These are phyloP conservation scores for Unio delphinus DNA, from an alignment of 2,888 invertebrate species.

Conservation along the genomic window DNA sequence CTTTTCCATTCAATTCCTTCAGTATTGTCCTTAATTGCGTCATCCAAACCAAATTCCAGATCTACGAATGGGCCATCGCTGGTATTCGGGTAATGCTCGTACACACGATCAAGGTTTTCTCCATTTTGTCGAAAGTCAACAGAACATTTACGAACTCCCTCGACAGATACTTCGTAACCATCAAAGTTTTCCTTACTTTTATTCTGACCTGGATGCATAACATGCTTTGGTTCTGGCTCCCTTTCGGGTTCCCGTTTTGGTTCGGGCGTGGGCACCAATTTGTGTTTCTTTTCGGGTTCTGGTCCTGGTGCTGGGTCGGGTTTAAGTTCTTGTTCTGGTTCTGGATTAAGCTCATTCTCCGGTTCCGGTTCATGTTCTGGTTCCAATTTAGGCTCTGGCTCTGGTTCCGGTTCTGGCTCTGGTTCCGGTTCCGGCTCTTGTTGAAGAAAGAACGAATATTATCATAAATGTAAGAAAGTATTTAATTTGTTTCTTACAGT, in stretches of 20 bases:
- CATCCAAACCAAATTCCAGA: constrained; percentile 41
- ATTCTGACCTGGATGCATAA: background rate
- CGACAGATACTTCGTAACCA: constrained; percentile 19
- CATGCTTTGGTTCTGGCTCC: background rate
- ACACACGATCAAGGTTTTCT: constrained; percentile 20
- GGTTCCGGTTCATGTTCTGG: background rate
- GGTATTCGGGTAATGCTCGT: constrained; percentile 19
- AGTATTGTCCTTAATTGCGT: constrained; percentile 39
- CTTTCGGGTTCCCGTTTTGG: background rate
- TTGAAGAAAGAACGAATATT: too few species aligned
- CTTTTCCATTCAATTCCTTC: constrained; percentile 53
- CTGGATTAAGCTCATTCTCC: background rate
- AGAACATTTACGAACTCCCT: constrained; percentile 24
- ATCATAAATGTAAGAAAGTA: too few species aligned
- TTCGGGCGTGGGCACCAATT: background rate
- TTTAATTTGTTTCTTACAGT: too few species aligned
- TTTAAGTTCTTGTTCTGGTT: constrained; percentile 1
- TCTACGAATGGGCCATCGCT: constrained; percentile 42
- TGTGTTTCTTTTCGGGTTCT: background rate
- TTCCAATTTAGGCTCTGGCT: background rate
- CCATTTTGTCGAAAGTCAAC: constrained; percentile 30
- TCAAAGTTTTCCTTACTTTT: background rate
- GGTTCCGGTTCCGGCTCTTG: background rate
- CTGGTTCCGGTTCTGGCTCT: background rate
- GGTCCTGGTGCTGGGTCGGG: constrained; percentile 2